Evolutionary conservation across 2,888 invertebrate genomes (phyloP), one percentile per base, ranked within the genome.

Genomic region (Drosophila paracracens): DNA sequence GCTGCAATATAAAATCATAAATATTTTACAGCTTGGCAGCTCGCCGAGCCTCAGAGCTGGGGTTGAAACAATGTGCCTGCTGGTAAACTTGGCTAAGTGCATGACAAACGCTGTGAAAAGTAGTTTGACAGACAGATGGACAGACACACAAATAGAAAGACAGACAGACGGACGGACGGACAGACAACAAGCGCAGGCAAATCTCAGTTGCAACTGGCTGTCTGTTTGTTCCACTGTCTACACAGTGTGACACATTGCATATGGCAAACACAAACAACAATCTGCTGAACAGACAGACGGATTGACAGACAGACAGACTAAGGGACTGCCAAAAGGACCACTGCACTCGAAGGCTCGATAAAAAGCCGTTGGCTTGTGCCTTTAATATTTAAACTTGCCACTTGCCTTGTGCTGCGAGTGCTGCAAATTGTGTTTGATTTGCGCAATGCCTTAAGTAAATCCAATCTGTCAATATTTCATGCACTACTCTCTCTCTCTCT

Each of bases 61-160:
- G 27, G 56, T 56, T 53, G 31, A 62, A 67, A 67, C 53, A 67
- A 62, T 56, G 60, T 38, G 52, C 43, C 76, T 79, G 83, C 71
- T 85, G 68, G 67, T 46, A 63, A 81, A 75, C 58, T 81, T 78
- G 80, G 78, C 84, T 86, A 86, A 88, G 88, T 86, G 88, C 84
- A 88, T 74, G 86, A 79, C 86, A 85, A 88, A 78, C 77, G 77
- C 71, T 62, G 60, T 67, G 81, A 85, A 81, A 67, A 78, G 71
- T 74, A 73, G 81, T 67, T 74, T 80, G 81, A 79, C 79, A 68
- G 69, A 67, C 73, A 62, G 56, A 54, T 52, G 29, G 52, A 52
- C 6, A 11, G 27, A 29, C 58, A 50, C 5, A 35, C 35, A 35
- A 13, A 35, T 13, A 13, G 13, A 35, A 2, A 16, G 43, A 13